These are phyloP conservation scores for Synodontis membranacea DNA, from an alignment of 2,113 vertebrate species.

Conservation along the genomic window DNA sequence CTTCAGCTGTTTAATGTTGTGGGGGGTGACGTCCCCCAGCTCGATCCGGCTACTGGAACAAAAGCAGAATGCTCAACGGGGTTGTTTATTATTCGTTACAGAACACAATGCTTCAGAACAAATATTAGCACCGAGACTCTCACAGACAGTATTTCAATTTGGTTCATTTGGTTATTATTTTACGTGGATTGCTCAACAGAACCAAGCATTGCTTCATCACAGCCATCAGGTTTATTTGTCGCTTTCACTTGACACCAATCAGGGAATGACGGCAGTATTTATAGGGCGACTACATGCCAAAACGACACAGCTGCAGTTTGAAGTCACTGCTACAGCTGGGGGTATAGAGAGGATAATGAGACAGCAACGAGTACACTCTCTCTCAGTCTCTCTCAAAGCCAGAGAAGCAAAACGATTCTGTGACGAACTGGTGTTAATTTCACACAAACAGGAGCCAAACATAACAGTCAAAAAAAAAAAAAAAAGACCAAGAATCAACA, in stretches of 20 bases:
- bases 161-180: not conserved
- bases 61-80: slow-evolving; percentile 87
- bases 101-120: not conserved
- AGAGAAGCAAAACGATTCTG: not conserved
- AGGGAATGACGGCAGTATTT: slow-evolving; percentile 63
- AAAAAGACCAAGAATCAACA: not conserved
- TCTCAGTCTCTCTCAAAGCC: not conserved
- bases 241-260: slow-evolving; percentile 36
- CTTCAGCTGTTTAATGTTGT: slow-evolving; percentile 99
- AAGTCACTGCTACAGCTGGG: slow-evolving; percentile 38
- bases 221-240: slow-evolving; percentile 7
- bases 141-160: not conserved
- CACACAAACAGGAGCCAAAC: not conserved
- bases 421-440: not conserved
- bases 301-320: slow-evolving; percentile 61
- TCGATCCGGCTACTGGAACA: slow-evolving; percentile 99
- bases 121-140: not conserved
- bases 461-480: not conserved
- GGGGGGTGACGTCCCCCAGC: slow-evolving; percentile 98
- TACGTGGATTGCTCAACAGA: not conserved
- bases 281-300: slow-evolving; percentile 60
- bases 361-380: not conserved
- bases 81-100: slow-evolving; percentile 34
- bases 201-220: not conserved
- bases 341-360: slow-evolving; percentile 28